A percentile compares a stretch with the other conserved stretches of the same genome.
Evolutionary conservation across 2,113 vertebrate species (phyloP).

Genomic region (Pleuronectes platessa): DNA sequence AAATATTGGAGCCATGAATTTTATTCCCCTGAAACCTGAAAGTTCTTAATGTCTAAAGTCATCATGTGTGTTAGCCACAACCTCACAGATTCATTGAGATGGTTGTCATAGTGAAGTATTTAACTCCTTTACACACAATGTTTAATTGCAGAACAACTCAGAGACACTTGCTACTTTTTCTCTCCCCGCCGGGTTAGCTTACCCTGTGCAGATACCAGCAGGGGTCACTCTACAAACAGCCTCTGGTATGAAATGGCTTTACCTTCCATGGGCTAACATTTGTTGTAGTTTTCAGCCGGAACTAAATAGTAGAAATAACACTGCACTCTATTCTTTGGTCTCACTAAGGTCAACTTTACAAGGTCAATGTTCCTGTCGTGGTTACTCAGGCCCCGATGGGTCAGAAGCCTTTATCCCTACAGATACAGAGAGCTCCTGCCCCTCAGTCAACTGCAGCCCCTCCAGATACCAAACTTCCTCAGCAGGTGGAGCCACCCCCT

Average conservation of each 20-base stretch:
- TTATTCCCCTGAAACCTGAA: too few species aligned
- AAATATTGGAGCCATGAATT: too few species aligned
- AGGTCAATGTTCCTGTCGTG: constrained; percentile 92
- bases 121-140: not conserved
- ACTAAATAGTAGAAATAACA: not conserved
- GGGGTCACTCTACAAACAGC: constrained; percentile 92
- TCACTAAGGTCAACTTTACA: constrained; percentile 90
- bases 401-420: constrained; percentile 74
- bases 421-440: constrained; percentile 71
- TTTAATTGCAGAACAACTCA: constrained; percentile 80
- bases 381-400: constrained; percentile 87
- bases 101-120: not conserved
- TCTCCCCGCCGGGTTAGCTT: constrained; percentile 86
- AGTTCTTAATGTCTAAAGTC: not conserved
- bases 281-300: not conserved
- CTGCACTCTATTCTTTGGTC: constrained; percentile 9
- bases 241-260: constrained; percentile 84
- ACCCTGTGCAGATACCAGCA: constrained; percentile 91
- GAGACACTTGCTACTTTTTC: constrained; percentile 80
- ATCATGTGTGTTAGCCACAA: not conserved
- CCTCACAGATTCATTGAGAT: not conserved
- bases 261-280: not conserved
- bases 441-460: constrained; percentile 62
- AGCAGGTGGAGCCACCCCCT: constrained; percentile 52
- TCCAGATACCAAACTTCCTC: constrained; percentile 47